A percentile compares a stretch with the other conserved stretches of the same genome.
Conservation (phyloP, 2,113 vertebrate genomes). For the Himantopus leucocephalus region DNA sequence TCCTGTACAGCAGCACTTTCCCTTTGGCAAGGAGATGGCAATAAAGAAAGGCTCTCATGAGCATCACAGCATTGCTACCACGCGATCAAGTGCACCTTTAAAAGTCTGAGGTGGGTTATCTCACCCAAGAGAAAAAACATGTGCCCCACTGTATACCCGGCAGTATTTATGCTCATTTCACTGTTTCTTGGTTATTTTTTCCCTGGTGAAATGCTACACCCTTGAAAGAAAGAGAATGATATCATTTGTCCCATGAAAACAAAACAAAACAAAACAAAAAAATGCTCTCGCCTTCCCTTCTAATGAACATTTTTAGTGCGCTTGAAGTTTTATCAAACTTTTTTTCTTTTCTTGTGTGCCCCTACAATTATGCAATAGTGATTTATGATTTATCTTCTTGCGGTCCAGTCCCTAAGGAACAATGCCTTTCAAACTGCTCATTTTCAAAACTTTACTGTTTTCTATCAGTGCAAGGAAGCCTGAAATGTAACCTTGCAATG, state of each 20-base stretch:
- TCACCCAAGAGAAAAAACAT: neutral
- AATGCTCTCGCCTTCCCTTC: neutral
- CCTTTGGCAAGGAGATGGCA: neutral
- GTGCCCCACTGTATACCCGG: neutral
- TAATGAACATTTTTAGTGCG: neutral
- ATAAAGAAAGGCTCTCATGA: neutral
- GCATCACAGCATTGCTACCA: neutral
- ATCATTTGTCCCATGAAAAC: neutral
- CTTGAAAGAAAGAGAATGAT: neutral
- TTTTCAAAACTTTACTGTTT: slow-evolving; percentile 11
- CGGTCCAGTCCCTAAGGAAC: neutral
- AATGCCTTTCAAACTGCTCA: neutral
- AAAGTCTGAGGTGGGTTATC: neutral
- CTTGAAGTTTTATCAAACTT: neutral
- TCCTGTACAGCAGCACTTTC: neutral
- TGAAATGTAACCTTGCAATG: slow-evolving; percentile 8
- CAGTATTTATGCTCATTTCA: neutral
- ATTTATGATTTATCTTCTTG: neutral
- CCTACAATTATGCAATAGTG: neutral
- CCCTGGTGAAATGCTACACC: neutral
- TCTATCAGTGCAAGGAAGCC: neutral
- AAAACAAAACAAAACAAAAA: neutral
- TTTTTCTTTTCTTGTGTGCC: neutral
- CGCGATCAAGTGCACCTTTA: neutral
- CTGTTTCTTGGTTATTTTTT: neutral